Base-by-base conservation (phyloP, 1,140 invertebrate genomes). In the Mya arenaria region DNA sequence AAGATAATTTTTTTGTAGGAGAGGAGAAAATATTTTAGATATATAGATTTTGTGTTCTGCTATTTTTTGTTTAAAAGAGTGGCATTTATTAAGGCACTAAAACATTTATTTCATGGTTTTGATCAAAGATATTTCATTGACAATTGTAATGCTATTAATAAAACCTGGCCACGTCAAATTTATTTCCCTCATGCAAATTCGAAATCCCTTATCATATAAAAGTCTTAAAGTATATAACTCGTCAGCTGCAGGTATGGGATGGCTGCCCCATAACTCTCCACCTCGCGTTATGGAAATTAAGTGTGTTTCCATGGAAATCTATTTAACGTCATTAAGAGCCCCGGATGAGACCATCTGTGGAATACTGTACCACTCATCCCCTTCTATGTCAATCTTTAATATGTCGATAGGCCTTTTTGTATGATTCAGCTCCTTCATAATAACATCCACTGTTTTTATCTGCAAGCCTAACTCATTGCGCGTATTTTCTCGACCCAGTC, bases 371-470 rank as follows among this genome's bases (percentile, higher is more conserved):
- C 80, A 82, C 37, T 82, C 80, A 15, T n/a, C 34, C 23, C 52
- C 71, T 66, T 82, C 80, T 23, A 58, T 66, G 71, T 82, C 80
- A 44, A 82, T 66, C 36, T 82, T 82, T 32, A 82, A 39, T n/a
- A 73, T 74, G 39, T 82, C 62, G n/a, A 82, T 32, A 5, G 55
- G 48, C 56, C 62, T 73, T 71, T 82, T 71, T 4, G 63, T 71
- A 30, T 80, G 77, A 41, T 58, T 58, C n/a, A 80, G 66, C 23
- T 69, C 66, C 25, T n/a, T 3, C 10, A 52, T 32, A 17, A 80
- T 80, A 6, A 37, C 41, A 28, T 66, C 63, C 0, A 80, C 30
- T 4, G 77, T 80, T 71, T 71, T 80, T 0, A 80, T 80, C 13
- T 58, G 32, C 77, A 65, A 80, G 30, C 32, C 6, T 17, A 56